A percentile compares a stretch with the other conserved stretches of the same genome.
phyloP scores from a whole-genome alignment of 2,113 vertebrate species.

The Ranitomeya variabilis region DNA sequence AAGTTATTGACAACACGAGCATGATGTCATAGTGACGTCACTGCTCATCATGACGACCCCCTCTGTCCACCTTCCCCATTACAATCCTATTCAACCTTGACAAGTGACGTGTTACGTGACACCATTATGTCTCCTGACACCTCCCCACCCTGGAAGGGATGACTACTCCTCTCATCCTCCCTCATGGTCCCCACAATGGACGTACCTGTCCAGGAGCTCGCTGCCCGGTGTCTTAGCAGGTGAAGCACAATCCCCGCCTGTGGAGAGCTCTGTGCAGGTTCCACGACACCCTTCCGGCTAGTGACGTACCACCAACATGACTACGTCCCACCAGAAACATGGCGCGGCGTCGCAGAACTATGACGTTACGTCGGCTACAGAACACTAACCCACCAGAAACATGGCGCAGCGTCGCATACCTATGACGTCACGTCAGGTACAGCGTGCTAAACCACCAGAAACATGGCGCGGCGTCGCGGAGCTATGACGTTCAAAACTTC shows the following conservation, averaged over 20 bases:
- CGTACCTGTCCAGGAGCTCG: neutral
- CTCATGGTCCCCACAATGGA: neutral
- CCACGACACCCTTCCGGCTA: conserved; percentile 55
- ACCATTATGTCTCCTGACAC: neutral
- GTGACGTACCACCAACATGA: neutral
- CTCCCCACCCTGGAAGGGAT: neutral
- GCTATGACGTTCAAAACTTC: neutral
- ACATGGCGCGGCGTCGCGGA: neutral
- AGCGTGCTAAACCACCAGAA: neutral
- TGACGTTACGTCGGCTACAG: neutral
- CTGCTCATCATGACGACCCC: too few species aligned
- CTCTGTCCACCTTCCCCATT: neutral
- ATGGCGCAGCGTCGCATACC: neutral
- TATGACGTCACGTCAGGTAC: too few species aligned
- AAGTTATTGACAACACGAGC: too few species aligned
- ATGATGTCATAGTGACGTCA: too few species aligned
- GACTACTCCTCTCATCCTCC: neutral
- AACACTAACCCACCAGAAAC: neutral
- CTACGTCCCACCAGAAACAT: neutral
- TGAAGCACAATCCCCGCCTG: conserved; percentile 10
- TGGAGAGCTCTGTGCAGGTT: neutral
- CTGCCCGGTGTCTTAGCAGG: neutral
- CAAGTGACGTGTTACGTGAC: neutral
- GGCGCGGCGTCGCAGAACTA: neutral
- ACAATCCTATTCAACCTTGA: neutral